These are phyloP conservation scores for Mizuhopecten yessoensis DNA, from an alignment of 1,140 invertebrate genomes.

Conservation along the genomic window DNA sequence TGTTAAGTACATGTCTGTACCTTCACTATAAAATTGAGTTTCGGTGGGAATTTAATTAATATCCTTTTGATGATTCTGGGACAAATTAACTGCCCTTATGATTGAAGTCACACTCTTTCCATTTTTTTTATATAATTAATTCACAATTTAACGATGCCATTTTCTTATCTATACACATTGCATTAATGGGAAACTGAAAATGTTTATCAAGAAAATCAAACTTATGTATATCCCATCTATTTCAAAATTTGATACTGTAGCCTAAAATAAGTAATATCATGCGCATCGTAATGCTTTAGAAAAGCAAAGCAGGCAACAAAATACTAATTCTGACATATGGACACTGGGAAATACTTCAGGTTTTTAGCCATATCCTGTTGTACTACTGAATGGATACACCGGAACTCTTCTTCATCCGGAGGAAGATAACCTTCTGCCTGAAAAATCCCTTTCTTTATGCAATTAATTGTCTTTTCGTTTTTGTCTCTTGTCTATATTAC, in stretches of 20 bases:
- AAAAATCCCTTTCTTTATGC: too few species aligned
- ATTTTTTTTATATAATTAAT: not conserved
- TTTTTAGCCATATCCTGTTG: not conserved
- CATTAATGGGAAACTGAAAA: not conserved
- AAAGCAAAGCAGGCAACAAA: too few species aligned
- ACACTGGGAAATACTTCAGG: too few species aligned
- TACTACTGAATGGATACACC: too few species aligned
- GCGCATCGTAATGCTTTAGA: not conserved
- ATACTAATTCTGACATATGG: not conserved
- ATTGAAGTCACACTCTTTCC: not conserved
- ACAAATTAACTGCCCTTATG: not conserved
- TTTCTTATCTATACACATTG: not conserved
- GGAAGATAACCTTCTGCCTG: not conserved
- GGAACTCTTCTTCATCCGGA: not conserved
- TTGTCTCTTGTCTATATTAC: not conserved
- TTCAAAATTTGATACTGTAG: not conserved
- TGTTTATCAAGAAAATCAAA: not conserved
- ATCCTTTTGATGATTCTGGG: too few species aligned
- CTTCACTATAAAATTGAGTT: not conserved
- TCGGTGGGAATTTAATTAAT: not conserved
- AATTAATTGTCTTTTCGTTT: not conserved
- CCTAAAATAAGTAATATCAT: not conserved
- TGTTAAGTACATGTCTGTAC: not conserved
- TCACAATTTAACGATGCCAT: not conserved
- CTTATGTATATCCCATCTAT: not conserved